Percentiles rank a stretch among this genome's conserved stretches.
Conservation (phyloP, 1,140 invertebrate species). For the Drosophila persimilis region DNA sequence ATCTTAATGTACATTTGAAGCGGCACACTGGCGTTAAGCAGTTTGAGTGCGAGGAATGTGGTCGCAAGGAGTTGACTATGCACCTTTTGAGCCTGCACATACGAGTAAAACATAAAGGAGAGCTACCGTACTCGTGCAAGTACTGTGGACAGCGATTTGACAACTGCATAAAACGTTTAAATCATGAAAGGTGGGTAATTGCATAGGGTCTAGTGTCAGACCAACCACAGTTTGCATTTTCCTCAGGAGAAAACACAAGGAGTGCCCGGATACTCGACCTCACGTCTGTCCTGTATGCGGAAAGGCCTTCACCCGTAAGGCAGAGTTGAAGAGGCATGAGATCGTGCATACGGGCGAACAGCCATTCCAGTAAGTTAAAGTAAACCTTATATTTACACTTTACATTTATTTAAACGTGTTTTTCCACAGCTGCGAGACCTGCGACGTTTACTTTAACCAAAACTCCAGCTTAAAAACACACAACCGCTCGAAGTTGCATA, state of each 20-base stretch:
- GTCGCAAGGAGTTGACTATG: constrained; percentile 41
- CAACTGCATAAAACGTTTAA: constrained; percentile 39
- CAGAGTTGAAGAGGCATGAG: constrained; percentile 25
- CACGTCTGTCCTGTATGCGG: constrained; percentile 31
- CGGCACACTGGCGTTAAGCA: constrained; percentile 39
- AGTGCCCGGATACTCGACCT: not conserved
- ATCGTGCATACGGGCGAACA: constrained; percentile 56
- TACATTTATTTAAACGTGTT: no score
- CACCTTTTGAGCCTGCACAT: constrained; percentile 50
- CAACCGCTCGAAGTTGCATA: no score
- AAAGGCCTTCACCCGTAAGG: constrained; percentile 31
- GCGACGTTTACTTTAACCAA: no score
- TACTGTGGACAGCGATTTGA: constrained; percentile 48
- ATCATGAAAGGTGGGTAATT: constrained; percentile 38
- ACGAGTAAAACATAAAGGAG: constrained; percentile 41
- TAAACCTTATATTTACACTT: no score
- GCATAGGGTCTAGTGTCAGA: no score
- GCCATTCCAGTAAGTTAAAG: constrained; percentile 41
- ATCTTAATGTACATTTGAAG: constrained; percentile 50
- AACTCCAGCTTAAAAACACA: no score
- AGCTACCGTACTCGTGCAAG: constrained; percentile 52
- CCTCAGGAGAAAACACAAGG: constrained; percentile 18
- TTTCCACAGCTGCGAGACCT: no score
- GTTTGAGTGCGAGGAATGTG: constrained; percentile 54
- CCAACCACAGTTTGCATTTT: not conserved